Evolutionary conservation across 2,888 invertebrate genomes (phyloP).

Genomic region (Ormyrus rosae): DNA sequence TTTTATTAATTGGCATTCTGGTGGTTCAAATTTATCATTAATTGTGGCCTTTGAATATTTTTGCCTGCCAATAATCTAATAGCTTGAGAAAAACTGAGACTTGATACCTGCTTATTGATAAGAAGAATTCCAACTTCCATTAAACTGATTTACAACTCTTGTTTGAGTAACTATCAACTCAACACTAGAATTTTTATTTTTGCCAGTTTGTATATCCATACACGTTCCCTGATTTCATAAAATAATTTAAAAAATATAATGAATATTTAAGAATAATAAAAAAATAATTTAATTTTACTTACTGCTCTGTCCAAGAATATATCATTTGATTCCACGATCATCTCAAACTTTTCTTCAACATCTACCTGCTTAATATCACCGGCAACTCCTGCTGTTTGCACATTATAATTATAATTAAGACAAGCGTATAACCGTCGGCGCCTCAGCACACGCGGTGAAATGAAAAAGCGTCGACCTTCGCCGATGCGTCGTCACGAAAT

Average conservation of each 20-base stretch:
- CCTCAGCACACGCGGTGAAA: too few relatives aligned
- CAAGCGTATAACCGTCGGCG: too few relatives aligned
- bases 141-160: constrained; percentile 74
- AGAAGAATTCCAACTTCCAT: constrained; percentile 81
- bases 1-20: constrained; percentile 77
- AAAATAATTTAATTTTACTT: constrained; percentile 69
- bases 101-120: constrained; percentile 13
- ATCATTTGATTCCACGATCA: constrained; percentile 90
- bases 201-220: constrained; percentile 83
- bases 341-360: constrained; percentile 84
- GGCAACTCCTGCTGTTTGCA: constrained; percentile 78
- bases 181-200: constrained; percentile 78
- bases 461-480: too few relatives aligned
- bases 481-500: too few relatives aligned
- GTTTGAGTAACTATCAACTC: constrained; percentile 77
- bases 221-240: constrained; percentile 68
- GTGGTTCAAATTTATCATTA: constrained; percentile 83
- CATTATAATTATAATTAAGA: constrained; percentile 20
- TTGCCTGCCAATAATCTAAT: constrained; percentile 82
- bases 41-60: constrained; percentile 88
- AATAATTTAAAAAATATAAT: constrained; percentile 11
- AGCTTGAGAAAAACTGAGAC: constrained; percentile 61
- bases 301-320: constrained; percentile 88
- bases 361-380: constrained; percentile 79
- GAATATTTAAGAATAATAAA: background rate